A percentile compares a stretch with the other conserved stretches of the same genome.
Evolutionary conservation across 2,888 invertebrate species (phyloP).

Genomic region (Pollenia amentaria): DNA sequence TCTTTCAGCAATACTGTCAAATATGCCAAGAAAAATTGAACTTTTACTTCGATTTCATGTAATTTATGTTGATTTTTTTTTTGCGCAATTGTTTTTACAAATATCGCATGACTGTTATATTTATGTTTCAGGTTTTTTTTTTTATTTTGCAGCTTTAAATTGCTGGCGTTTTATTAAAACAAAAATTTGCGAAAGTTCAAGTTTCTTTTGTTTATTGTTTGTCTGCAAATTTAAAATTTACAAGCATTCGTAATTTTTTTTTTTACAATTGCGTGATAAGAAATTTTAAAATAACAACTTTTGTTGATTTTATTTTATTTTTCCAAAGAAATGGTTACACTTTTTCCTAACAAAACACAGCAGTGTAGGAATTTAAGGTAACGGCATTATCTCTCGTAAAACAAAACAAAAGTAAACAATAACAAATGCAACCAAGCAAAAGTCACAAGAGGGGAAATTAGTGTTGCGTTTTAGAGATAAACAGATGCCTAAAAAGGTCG

Average conservation of each 20-base stretch:
- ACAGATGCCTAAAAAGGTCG: too few species aligned
- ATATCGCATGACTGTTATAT: constrained; percentile 64
- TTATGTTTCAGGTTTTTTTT: constrained; percentile 53
- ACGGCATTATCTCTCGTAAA: too few species aligned
- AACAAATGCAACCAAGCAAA: too few species aligned
- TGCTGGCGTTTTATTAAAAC: constrained; percentile 4
- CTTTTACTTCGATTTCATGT: constrained; percentile 52
- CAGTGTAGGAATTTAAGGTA: too few species aligned
- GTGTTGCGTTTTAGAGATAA: too few species aligned
- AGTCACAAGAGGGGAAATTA: too few species aligned
- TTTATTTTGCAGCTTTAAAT: not conserved
- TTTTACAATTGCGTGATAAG: constrained; percentile 60
- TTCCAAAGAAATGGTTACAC: not conserved
- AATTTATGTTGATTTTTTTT: constrained; percentile 21
- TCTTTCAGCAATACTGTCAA: constrained; percentile 15
- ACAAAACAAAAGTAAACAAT: too few species aligned
- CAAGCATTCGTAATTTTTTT: constrained; percentile 40
- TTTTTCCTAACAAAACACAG: not conserved
- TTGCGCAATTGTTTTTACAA: constrained; percentile 9
- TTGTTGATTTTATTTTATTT: constrained; percentile 6
- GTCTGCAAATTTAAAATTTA: constrained; percentile 50
- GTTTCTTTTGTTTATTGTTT: constrained; percentile 66
- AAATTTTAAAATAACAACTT: constrained; percentile 52
- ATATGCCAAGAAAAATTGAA: constrained; percentile 45
- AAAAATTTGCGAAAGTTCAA: constrained; percentile 71